Evolutionary conservation across 1,140 invertebrate species (phyloP).

Genomic region (Ruditapes philippinarum): DNA sequence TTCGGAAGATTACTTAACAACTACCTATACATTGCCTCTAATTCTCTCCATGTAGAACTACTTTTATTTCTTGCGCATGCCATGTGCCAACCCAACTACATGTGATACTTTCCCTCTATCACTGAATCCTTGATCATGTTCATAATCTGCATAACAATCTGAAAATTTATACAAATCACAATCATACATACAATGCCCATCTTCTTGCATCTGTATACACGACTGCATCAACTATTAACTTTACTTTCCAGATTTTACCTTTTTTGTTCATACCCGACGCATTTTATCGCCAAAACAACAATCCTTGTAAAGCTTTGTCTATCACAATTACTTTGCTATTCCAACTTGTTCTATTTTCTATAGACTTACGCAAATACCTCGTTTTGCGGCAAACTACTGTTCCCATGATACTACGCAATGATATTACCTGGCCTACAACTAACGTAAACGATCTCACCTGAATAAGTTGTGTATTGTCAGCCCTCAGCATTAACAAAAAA

Average conservation of each 20-base stretch:
- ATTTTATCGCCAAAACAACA: neutral
- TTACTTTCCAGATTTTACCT: neutral
- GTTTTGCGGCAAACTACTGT: neutral
- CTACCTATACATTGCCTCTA: neutral
- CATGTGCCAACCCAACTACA: neutral
- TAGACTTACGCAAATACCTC: slow-evolving; percentile 11
- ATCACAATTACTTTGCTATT: neutral
- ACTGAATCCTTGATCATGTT: no score
- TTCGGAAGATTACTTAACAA: neutral
- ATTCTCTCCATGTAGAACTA: slow-evolving; percentile 5
- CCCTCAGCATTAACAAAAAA: neutral
- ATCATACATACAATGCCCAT: no score
- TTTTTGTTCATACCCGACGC: neutral
- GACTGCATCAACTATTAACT: neutral
- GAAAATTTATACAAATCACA: no score
- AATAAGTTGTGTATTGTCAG: neutral
- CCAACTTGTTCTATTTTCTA: neutral
- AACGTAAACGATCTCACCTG: neutral
- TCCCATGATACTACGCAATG: neutral
- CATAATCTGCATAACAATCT: no score
- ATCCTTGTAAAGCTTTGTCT: neutral
- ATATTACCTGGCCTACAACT: slow-evolving; percentile 19
- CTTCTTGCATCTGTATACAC: neutral
- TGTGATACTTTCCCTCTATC: no score
- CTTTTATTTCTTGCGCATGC: neutral